phyloP scores from a whole-genome alignment of 1,140 invertebrate genomes.

The Alviniconcha marisindica region DNA sequence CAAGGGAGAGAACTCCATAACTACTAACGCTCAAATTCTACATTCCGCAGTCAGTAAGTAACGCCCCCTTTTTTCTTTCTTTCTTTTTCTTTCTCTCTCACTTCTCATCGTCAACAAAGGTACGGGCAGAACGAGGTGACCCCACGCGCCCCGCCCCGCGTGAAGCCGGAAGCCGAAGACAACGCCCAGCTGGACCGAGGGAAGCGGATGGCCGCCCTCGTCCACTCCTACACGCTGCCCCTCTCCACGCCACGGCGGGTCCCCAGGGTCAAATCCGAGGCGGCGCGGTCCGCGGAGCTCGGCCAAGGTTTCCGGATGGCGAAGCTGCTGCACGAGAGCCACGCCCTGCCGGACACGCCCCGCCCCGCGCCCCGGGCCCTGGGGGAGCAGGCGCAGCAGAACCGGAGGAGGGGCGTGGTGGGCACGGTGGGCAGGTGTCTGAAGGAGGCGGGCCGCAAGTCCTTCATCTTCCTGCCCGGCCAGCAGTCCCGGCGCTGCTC shows the following conservation, averaged over 20 bases:
- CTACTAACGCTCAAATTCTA: too few species aligned
- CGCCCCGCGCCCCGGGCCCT: conserved; percentile 55
- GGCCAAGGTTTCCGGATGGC: conserved; percentile 65
- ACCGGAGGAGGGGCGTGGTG: conserved; percentile 59
- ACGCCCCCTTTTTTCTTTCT: not conserved
- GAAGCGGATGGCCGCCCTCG: conserved; percentile 58
- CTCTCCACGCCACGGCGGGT: conserved; percentile 51
- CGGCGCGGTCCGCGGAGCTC: conserved; percentile 57
- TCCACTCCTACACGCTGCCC: conserved; percentile 59
- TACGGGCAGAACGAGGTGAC: conserved; percentile 56
- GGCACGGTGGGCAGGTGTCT: conserved; percentile 43
- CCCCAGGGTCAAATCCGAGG: conserved; percentile 69
- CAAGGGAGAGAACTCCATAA: too few species aligned
- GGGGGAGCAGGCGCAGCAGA: conserved; percentile 54
- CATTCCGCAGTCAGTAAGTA: too few species aligned
- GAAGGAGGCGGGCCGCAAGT: conserved; percentile 31
- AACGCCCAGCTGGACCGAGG: conserved; percentile 62
- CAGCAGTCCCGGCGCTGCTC: conserved; percentile 38
- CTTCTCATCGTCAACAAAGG: conserved; percentile 55
- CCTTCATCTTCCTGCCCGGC: conserved; percentile 43
- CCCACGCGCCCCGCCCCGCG: conserved; percentile 45
- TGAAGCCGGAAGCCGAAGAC: conserved; percentile 64
- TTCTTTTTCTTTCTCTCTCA: conserved; percentile 1
- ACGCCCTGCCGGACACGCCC: conserved; percentile 48
- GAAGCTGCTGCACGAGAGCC: conserved; percentile 62